These are phyloP conservation scores for Heliconius ismenius DNA, from an alignment of 2,888 invertebrate genomes.

Conservation along the genomic window DNA sequence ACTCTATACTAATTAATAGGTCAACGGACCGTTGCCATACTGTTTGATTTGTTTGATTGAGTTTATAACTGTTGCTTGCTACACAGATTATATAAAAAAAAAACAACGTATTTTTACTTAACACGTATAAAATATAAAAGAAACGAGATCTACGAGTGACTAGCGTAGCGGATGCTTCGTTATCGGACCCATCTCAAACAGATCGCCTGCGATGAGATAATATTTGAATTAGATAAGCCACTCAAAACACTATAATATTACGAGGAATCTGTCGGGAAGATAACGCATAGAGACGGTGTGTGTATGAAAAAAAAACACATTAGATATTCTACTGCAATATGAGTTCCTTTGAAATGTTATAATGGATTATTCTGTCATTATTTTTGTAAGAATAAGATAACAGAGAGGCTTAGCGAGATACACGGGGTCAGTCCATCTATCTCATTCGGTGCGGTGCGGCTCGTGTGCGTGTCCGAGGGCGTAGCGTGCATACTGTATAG, in stretches of 20 bases:
- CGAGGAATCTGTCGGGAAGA: slow-evolving; percentile 17
- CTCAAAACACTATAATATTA: slow-evolving; percentile 37
- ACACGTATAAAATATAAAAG: slow-evolving; percentile 26
- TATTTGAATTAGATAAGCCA: slow-evolving; percentile 63
- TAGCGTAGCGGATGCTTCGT: slow-evolving; percentile 54
- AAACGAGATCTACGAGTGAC: slow-evolving; percentile 27
- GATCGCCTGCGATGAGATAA: slow-evolving; percentile 64
- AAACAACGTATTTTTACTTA: slow-evolving; percentile 29
- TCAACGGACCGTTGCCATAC: slow-evolving; percentile 67
- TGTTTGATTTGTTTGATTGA: slow-evolving; percentile 60
- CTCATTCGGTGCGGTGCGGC: slow-evolving; percentile 33
- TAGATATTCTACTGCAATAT: not conserved
- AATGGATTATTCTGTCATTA: slow-evolving; percentile 22
- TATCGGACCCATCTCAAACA: slow-evolving; percentile 62
- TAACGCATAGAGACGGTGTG: slow-evolving; percentile 5
- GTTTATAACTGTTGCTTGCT: not conserved
- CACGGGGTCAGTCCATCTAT: slow-evolving; percentile 30
- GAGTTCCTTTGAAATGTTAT: slow-evolving; percentile 2
- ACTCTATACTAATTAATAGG: slow-evolving; percentile 68
- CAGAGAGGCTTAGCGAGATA: slow-evolving; percentile 22
- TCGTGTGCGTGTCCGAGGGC: slow-evolving; percentile 42
- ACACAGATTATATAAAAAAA: not conserved
- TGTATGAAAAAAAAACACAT: slow-evolving; percentile 1
- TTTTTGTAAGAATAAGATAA: slow-evolving; percentile 25
- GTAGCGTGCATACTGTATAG: slow-evolving; percentile 50